Conservation (phyloP, 2,113 vertebrate species). For the Petromus typicus region DNA sequence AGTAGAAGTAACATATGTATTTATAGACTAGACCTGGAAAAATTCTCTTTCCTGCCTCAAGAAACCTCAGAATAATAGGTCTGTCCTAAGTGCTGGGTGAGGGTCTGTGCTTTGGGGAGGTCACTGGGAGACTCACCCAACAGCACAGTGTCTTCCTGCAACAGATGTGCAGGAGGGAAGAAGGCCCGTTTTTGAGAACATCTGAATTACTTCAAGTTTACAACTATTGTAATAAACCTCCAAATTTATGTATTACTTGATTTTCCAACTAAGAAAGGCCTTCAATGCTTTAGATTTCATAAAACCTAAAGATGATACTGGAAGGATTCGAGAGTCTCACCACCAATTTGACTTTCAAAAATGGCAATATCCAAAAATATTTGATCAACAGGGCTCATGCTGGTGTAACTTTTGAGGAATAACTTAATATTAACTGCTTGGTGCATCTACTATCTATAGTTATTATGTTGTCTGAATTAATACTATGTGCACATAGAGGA, state of each 20-base stretch:
- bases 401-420: neutral
- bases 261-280: neutral
- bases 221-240: neutral
- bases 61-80: neutral
- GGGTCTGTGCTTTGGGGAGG: accelerated
- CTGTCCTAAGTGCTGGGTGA: neutral
- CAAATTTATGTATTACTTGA: neutral
- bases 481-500: accelerated
- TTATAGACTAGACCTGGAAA: neutral
- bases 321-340: neutral
- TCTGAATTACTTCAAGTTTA: neutral
- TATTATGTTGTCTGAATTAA: neutral
- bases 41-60: neutral
- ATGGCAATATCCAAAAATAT: neutral
- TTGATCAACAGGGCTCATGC: neutral
- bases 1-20: neutral
- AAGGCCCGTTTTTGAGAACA: neutral
- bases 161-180: neutral
- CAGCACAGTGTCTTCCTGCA: neutral
- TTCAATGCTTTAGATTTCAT: neutral
- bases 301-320: neutral
- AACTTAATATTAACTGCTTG: neutral
- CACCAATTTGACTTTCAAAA: neutral
- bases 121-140: accelerated
- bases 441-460: neutral